Conservation (phyloP, 23 tunicate genomes). For the Styela plicata region DNA sequence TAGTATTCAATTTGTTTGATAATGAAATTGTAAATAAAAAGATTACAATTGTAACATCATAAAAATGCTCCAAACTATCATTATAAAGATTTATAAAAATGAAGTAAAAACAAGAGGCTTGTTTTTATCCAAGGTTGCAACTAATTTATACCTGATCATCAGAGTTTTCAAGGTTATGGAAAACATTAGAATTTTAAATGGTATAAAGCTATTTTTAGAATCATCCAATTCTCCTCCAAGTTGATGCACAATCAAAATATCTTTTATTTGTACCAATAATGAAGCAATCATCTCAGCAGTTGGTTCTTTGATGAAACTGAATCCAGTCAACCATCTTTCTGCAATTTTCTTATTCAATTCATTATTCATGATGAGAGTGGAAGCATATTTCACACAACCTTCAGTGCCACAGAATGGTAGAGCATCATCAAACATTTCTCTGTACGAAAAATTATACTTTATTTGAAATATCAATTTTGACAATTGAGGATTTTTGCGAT, state of each 20-base stretch:
- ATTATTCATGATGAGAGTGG: slow-evolving; percentile 40
- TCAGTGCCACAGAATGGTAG: slow-evolving; percentile 95
- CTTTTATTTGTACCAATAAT: slow-evolving; percentile 55
- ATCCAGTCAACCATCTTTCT: slow-evolving; percentile 66
- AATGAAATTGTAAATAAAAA: background rate
- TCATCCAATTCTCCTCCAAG: too few relatives aligned
- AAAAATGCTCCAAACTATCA: background rate
- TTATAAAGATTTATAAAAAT: background rate
- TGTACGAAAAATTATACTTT: slow-evolving; percentile 24
- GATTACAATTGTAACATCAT: background rate
- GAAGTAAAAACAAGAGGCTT: too few relatives aligned
- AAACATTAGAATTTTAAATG: too few relatives aligned
- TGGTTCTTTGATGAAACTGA: slow-evolving; percentile 78
- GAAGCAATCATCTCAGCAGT: slow-evolving; percentile 52
- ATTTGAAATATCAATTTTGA: too few relatives aligned
- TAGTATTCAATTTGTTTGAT: background rate
- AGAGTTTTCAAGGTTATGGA: too few relatives aligned
- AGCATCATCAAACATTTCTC: slow-evolving; percentile 80
- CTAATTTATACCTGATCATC: too few relatives aligned
- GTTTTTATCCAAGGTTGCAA: too few relatives aligned
- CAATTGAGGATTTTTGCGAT: too few relatives aligned
- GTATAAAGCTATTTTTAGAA: too few relatives aligned
- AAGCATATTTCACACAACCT: slow-evolving; percentile 66
- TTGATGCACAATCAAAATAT: too few relatives aligned
- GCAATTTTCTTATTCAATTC: slow-evolving; percentile 46